Evolutionary conservation across 2,113 vertebrate genomes (phyloP), one percentile per base, ranked within the genome.

Genomic region (Thomomys bottae): DNA sequence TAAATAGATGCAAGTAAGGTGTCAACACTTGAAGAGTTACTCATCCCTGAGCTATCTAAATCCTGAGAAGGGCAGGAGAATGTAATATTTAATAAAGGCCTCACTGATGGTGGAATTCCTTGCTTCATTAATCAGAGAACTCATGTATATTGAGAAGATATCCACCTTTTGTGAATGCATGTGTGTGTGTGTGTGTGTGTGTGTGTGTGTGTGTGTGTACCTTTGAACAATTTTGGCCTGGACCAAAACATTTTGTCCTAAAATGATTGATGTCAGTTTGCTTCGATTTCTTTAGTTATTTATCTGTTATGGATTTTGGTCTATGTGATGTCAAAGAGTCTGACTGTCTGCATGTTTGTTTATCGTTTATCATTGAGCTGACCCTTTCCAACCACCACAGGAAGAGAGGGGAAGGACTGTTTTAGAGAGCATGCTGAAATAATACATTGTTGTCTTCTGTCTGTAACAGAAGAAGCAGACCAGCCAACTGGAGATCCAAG

Each of bases 401-500:
- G 77, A 45, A 59, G 77, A 88, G 34, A 49, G 82, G 64, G 94
- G 93, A 76, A 89, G 89, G 42, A 90, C 76, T 64, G 45, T 66
- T 84, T 88, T 79, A 42, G 32, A 64, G 57, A 71, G 61, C 42
- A 32, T 14, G 0, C 45, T 66, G 63, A 86, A 76, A 45, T 95
- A 61, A 73, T 32, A 34, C 78, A 91, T 82, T n/a, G 24, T 96
- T 92, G 90, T 92, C 88, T 96, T 92, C n/a, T 18, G 76, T 6
- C 0, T 87, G 76, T 89, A 98, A 98, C 98, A 93, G 99, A 99
- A 95, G 98, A 98, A 95, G 98, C 98, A 97, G 98, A 99, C 96
- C 97, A 98, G 38, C 94, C 97, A 86, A 97, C 98, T 82, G 24
- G 78, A 34, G 97, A 97, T 59, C 89, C 94, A 17, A 82, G 97